Conservation (phyloP, 2,113 vertebrate genomes). For the Myodes glareolus region DNA sequence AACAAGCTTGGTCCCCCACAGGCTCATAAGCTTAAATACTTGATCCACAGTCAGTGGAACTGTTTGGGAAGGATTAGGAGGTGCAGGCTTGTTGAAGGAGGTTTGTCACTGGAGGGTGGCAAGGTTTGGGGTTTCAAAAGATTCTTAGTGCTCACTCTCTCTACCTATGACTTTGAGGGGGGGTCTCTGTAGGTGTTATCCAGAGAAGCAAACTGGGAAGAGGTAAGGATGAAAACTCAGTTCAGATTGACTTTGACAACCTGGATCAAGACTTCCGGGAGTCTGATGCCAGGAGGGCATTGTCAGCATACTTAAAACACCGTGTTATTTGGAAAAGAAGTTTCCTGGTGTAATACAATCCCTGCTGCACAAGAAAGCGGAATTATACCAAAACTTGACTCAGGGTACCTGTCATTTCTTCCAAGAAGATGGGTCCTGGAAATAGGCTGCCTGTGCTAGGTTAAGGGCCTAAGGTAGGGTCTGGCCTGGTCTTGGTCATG, state of each 20-base stretch:
- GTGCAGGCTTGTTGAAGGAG: neutral
- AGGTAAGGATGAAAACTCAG: neutral
- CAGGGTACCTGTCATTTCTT: neutral
- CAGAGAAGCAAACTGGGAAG: neutral
- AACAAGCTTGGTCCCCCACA: neutral
- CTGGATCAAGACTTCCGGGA: neutral
- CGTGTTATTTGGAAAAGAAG: neutral
- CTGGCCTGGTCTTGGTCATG: neutral
- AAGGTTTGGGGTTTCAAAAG: neutral
- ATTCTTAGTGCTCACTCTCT: neutral
- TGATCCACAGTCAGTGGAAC: neutral
- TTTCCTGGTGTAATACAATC: neutral
- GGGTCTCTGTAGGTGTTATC: neutral
- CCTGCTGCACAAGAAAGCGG: neutral
- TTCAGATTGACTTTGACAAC: neutral
- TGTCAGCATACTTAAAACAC: neutral
- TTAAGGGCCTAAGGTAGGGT: neutral
- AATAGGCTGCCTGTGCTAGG: neutral
- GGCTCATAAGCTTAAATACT: neutral
- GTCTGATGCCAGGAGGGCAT: neutral
- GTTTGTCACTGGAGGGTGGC: neutral
- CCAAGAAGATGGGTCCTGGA: neutral
- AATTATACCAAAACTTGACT: neutral
- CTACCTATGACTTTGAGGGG: neutral
- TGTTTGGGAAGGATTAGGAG: neutral